Evolutionary conservation across 1,140 invertebrate species (phyloP).

Genomic region (Hylaeus anthracinus): DNA sequence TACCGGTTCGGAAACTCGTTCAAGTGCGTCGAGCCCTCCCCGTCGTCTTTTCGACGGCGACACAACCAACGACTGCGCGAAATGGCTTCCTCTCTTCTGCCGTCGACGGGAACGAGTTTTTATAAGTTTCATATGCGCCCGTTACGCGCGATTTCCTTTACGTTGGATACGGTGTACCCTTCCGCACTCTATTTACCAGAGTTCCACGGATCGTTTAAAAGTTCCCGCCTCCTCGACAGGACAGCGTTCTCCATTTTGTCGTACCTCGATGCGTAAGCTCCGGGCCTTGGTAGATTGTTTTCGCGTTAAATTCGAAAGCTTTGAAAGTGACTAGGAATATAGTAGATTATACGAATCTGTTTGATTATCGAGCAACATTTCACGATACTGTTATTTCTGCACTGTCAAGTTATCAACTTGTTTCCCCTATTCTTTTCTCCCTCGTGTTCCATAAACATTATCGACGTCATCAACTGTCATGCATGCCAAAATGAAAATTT

Average conservation of each 20-base stretch:
- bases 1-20: constrained; percentile 14
- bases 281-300: no score
- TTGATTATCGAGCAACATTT: no score
- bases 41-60: not conserved
- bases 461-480: no score
- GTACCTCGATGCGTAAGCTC: no score
- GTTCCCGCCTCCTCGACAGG: not conserved
- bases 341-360: no score
- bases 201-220: not conserved
- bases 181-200: constrained; percentile 15
- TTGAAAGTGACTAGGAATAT: no score
- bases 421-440: no score
- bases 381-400: no score
- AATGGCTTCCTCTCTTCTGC: not conserved
- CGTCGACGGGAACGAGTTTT: constrained; percentile 3
- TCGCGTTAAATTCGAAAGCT: no score
- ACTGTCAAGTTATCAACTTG: no score
- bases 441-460: no score
- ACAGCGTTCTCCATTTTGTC: not conserved
- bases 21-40: constrained; percentile 11
- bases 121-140: constrained; percentile 20
- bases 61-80: not conserved
- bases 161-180: not conserved
- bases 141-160: constrained; percentile 17
- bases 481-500: no score